Evolutionary conservation across 2,113 vertebrate species (phyloP), one percentile per base, ranked within the genome.

Genomic region (Sardina pilchardus): DNA sequence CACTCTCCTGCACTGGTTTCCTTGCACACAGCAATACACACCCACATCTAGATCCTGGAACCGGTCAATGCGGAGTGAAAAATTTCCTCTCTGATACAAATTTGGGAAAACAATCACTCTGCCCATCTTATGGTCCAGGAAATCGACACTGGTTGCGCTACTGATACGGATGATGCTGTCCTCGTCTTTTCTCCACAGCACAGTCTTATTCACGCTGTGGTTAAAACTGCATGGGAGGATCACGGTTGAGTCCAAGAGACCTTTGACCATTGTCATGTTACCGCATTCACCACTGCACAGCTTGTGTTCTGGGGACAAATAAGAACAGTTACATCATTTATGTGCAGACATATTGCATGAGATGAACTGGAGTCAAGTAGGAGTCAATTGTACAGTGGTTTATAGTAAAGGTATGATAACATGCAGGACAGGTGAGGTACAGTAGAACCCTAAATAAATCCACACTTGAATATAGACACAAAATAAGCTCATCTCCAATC

Each of bases 51-150:
- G 88, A 34, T 0, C 0, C 36, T 90, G 39, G 0, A 95, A 85
- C 9, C 63, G 83, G 56, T 91, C 87, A 19, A 95, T 91, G 19
- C 71, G 21, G 83, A 95, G 94, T 56, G 93, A 92, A 81, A 84
- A 94, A 88, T 95, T 92, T 3, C 93, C 92, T n/a, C 17, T 2
- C 10, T 17, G 78, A 16, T 30, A 85, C 48, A 92, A 87, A 82
- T 90, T 87, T 7, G 93, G 94, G 48, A 92, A 94, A 12, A 0
- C 89, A 44, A 87, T 93, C 71, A 95, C 59, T 34, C 93, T 67
- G 6, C 94, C 94, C 0, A 67, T 4, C 84, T 86, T 91, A 78
- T 90, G 91, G 36, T 91, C 85, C 0, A 47, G 0, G 2, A 94
- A 95, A 5, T 0, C 21, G 34, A 94, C 2, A 0, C 0, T 34